Evolutionary conservation across 2,113 vertebrate species (phyloP).

Genomic region (Notechis scutatus): DNA sequence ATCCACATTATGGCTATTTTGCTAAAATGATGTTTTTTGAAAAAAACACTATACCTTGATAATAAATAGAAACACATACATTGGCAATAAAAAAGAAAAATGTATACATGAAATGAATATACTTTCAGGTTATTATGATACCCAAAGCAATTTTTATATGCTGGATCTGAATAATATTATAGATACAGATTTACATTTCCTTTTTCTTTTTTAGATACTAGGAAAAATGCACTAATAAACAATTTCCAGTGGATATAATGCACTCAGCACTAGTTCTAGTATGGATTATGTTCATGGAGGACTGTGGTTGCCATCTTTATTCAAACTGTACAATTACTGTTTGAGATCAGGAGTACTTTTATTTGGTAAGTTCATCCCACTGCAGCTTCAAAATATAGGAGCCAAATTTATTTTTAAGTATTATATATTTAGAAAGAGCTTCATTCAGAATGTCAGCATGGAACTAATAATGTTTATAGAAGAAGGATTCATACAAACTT

Average conservation of each 20-base stretch:
- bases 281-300: slow-evolving; percentile 9
- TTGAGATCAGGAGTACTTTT: slow-evolving; percentile 24
- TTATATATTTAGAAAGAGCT: not conserved
- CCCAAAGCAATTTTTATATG: slow-evolving; percentile 11
- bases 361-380: slow-evolving; percentile 2
- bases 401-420: slow-evolving; percentile 3
- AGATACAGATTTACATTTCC: slow-evolving; percentile 16
- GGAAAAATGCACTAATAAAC: slow-evolving; percentile 9
- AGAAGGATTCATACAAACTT: slow-evolving; percentile 1
- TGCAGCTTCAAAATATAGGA: not conserved
- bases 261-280: not conserved
- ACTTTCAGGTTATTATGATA: slow-evolving; percentile 27
- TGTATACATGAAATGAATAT: not conserved
- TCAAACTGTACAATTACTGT: slow-evolving; percentile 13
- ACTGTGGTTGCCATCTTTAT: not conserved
- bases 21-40: slow-evolving; percentile 23
- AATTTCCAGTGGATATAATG: slow-evolving; percentile 6
- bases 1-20: slow-evolving; percentile 30
- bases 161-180: slow-evolving; percentile 8
- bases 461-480: slow-evolving; percentile 8
- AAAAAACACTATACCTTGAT: slow-evolving; percentile 2
- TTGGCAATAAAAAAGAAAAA: slow-evolving; percentile 29
- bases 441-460: not conserved
- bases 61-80: slow-evolving; percentile 28
- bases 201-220: not conserved